Conservation (phyloP, 1,140 invertebrate genomes). For the Philotrypesis tridentata region DNA sequence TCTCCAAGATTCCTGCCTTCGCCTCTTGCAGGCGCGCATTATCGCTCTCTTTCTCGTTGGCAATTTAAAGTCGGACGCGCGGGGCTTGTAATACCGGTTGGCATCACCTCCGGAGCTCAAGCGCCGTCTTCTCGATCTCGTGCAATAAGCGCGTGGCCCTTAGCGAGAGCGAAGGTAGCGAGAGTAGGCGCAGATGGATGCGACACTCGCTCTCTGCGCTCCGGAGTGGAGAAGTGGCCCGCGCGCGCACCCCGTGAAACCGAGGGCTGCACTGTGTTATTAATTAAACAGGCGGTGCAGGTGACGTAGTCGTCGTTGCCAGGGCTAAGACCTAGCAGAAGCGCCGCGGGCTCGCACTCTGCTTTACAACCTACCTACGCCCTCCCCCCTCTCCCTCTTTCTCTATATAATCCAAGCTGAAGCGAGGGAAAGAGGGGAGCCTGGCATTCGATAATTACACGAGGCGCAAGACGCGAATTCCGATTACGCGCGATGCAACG, state of each 20-base stretch:
- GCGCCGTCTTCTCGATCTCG: background rate
- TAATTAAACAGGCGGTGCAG: constrained; percentile 56
- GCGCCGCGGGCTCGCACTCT: background rate
- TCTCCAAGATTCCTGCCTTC: background rate
- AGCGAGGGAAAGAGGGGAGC: background rate
- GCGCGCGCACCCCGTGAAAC: constrained; percentile 50
- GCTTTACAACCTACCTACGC: no score
- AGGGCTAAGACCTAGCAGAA: background rate
- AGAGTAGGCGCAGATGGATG: constrained; percentile 56
- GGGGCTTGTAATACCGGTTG: constrained; percentile 44
- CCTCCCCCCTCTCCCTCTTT: no score
- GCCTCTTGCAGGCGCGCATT: background rate
- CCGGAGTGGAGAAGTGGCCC: constrained; percentile 41
- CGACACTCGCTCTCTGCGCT: constrained; percentile 43
- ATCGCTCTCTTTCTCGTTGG: constrained; percentile 4
- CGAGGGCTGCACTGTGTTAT: constrained; percentile 52
- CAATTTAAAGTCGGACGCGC: constrained; percentile 23
- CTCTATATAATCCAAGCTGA: background rate
- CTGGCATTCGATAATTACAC: constrained; percentile 39
- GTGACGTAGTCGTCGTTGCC: constrained; percentile 49
- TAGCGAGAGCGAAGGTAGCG: background rate
- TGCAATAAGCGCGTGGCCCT: constrained; percentile 21
- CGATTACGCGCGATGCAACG: background rate
- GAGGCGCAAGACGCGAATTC: constrained; percentile 21
- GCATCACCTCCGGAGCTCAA: constrained; percentile 30